Evolutionary conservation across 2,113 vertebrate species (phyloP), one percentile per base, ranked within the genome.

Genomic region (Amblyopsis rosae): DNA sequence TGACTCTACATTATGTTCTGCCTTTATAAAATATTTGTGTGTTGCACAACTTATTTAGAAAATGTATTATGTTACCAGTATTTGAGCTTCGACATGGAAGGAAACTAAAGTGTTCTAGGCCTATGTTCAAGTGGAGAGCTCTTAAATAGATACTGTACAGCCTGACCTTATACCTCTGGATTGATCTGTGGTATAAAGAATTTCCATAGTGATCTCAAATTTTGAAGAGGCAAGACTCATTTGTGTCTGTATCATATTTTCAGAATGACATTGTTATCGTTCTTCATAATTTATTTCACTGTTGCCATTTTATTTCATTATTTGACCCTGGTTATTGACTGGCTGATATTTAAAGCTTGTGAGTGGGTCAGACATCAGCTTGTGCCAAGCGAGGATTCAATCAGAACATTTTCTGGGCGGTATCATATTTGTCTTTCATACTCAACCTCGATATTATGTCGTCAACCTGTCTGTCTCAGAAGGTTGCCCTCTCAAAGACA

Each of bases 121-220:
- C 64, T 62, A 45, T 47, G n/a, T 62, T 50, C 47, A 17, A 53
- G 67, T 26, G 19, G 35, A 68, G 17, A 48, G 66, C 73, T 75
- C 59, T 58, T 70, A 70, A 69, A 78, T 70, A 59, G 69, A 83
- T 46, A 26, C 26, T 2, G 26, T 26, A 47, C 9, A 72, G 79
- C 71, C 65, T 83, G 77, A 87, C 75, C 82, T 84, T 15, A 51
- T 67, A 69, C 62, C 75, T 79, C 56, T 3, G n/a, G 62, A 90
- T 83, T 83, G 81, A 84, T 87, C 76, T 41, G 35, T 41, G 35
- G 35, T 9, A 56, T 59, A 78, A 89, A 86, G 45, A 69, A 72
- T 79, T 86, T 85, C 85, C 55, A 82, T 73, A 69, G 76, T 77
- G 66, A 86, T 79, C 80, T 87, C 82, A 80, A 77, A 86, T 89